Evolutionary conservation across 2,888 invertebrate genomes (phyloP).

Genomic region (Yponomeuta evonymella): DNA sequence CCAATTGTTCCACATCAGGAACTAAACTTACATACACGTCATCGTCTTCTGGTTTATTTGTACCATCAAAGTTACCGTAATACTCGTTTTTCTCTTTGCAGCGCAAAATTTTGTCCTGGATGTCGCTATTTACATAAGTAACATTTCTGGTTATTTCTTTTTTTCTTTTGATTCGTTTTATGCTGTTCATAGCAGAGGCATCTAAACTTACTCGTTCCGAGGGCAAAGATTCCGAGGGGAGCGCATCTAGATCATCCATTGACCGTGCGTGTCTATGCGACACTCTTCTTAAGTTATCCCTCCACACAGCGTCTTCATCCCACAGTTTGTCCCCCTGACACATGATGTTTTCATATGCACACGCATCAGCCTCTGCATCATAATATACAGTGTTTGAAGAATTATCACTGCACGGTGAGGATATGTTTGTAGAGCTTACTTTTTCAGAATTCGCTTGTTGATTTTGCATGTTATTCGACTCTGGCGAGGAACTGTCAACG

Average conservation of each 20-base stretch:
- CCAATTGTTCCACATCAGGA: constrained; percentile 47
- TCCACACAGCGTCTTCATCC: constrained; percentile 90
- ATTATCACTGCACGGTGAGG: constrained; percentile 66
- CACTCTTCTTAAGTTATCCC: constrained; percentile 85
- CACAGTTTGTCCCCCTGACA: constrained; percentile 83
- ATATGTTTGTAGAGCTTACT: constrained; percentile 66
- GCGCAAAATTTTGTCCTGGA: constrained; percentile 66
- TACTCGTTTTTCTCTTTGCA: constrained; percentile 40
- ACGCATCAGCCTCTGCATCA: constrained; percentile 62
- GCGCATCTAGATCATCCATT: constrained; percentile 84
- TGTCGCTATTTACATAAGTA: constrained; percentile 86
- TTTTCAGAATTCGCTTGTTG: constrained; percentile 44
- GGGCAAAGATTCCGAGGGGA: constrained; percentile 38
- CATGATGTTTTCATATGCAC: constrained; percentile 63
- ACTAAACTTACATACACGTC: constrained; percentile 73
- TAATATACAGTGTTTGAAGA: constrained; percentile 69
- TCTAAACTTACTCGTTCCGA: constrained; percentile 43
- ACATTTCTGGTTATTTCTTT: constrained; percentile 81
- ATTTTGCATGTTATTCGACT: constrained; percentile 35
- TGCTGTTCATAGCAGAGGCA: constrained; percentile 56
- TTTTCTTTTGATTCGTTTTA: constrained; percentile 59
- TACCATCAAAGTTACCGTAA: constrained; percentile 36
- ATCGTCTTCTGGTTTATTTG: constrained; percentile 60
- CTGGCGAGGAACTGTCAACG: constrained; percentile 36
- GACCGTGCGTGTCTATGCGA: constrained; percentile 89